These are phyloP conservation scores for Sialia sialis DNA, from an alignment of 2,113 vertebrate genomes.

Conservation along the genomic window DNA sequence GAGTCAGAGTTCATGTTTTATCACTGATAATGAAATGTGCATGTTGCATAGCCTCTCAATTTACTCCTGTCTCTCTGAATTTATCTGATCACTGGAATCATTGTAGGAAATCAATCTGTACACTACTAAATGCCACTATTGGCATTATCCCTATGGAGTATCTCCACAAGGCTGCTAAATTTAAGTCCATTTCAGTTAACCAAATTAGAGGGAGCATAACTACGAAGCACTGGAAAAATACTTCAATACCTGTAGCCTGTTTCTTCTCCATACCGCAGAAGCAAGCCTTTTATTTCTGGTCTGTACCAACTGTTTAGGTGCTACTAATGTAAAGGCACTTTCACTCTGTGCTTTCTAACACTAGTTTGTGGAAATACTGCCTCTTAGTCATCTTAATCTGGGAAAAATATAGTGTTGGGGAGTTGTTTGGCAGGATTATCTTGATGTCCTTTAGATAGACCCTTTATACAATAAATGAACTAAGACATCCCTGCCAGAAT, in stretches of 20 bases:
- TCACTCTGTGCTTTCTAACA: not conserved
- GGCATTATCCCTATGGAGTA: not conserved
- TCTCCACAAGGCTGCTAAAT: not conserved
- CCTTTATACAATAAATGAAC: not conserved
- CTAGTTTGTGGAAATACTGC: not conserved
- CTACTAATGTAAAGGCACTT: not conserved
- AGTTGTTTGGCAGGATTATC: not conserved
- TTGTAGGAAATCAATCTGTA: not conserved
- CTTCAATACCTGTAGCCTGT: not conserved
- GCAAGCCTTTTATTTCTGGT: not conserved
- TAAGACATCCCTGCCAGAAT: not conserved
- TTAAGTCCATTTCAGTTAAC: not conserved
- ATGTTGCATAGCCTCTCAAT: fast-evolving
- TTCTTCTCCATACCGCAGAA: not conserved
- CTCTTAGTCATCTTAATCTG: not conserved
- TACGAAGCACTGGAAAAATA: not conserved
- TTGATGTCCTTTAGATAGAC: not conserved
- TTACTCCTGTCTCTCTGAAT: not conserved
- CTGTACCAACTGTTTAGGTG: not conserved
- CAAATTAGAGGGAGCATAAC: not conserved
- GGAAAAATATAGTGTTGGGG: not conserved
- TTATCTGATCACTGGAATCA: not conserved
- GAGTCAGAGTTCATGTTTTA: not conserved
- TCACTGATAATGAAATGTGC: not conserved
- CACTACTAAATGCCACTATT: not conserved